Conservation (phyloP, 92 coral and sea anemone genomes). For the Chrysogorgia sp. region DNA sequence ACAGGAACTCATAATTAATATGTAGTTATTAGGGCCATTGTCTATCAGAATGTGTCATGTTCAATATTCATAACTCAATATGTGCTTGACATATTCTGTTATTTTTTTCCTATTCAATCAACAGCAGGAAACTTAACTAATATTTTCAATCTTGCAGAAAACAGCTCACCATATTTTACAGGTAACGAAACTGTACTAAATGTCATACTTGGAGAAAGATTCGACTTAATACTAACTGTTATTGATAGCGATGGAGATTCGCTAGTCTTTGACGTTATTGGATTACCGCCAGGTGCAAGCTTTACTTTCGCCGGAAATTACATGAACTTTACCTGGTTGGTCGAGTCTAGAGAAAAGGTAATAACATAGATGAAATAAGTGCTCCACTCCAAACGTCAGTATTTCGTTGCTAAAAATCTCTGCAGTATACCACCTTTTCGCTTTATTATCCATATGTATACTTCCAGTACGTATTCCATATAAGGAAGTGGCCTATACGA, state of each 20-base stretch:
- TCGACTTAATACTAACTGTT: constrained; percentile 41
- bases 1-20: too few relatives aligned
- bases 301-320: neutral
- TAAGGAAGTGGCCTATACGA: too few relatives aligned
- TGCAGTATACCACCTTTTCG: too few relatives aligned
- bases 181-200: constrained; percentile 38
- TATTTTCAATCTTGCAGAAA: constrained; percentile 22
- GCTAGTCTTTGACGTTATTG: constrained; percentile 29
- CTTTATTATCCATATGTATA: too few relatives aligned
- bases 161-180: constrained; percentile 65
- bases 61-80: too few relatives aligned
- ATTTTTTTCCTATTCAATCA: too few relatives aligned
- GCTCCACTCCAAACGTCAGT: too few relatives aligned
- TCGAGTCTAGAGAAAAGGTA: constrained; percentile 40
- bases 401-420: too few relatives aligned
- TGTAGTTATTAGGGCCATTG: neutral
- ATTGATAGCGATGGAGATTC: constrained; percentile 60
- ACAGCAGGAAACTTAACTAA: neutral
- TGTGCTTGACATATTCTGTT: too few relatives aligned
- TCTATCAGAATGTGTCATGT: neutral
- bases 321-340: constrained; percentile 25
- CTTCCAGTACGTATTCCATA: too few relatives aligned
- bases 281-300: constrained; percentile 24
- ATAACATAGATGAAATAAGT: neutral
- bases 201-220: constrained; percentile 41